phyloP scores from a whole-genome alignment of 2,888 invertebrate genomes.

The Spodoptera littoralis region DNA sequence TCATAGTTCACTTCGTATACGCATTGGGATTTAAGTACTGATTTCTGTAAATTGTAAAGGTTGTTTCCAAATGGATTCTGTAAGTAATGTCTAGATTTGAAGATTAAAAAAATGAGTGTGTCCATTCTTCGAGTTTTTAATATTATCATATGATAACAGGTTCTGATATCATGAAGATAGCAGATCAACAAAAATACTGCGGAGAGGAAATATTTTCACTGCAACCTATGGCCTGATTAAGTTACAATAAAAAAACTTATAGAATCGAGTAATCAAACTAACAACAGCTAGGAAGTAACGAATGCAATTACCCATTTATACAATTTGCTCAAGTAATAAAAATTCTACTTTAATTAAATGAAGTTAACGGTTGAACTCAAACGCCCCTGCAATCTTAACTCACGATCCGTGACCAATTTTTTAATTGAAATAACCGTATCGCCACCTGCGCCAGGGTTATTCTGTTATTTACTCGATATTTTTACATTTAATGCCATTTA shows the following conservation, averaged over 20 bases:
- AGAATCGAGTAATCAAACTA: constrained; percentile 4
- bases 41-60: no score
- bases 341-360: constrained; percentile 65
- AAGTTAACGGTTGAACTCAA: constrained; percentile 49
- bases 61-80: no score
- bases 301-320: constrained; percentile 41
- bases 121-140: no score
- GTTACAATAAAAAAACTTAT: constrained; percentile 7
- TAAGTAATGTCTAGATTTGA: no score
- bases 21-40: background rate
- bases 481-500: background rate
- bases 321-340: constrained; percentile 45
- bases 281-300: constrained; percentile 5
- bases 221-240: background rate
- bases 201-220: no score
- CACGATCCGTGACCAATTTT: constrained; percentile 65
- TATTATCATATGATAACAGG: no score
- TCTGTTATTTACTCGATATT: constrained; percentile 24
- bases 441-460: constrained; percentile 45
- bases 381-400: constrained; percentile 60
- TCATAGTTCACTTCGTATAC: constrained; percentile 51
- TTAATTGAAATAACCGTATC: constrained; percentile 65
- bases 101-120: no score
- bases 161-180: no score
- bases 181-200: no score